Evolutionary conservation across 1,140 invertebrate species (phyloP), one percentile per base, ranked within the genome.

Genomic region (Drosophila ironensis): DNA sequence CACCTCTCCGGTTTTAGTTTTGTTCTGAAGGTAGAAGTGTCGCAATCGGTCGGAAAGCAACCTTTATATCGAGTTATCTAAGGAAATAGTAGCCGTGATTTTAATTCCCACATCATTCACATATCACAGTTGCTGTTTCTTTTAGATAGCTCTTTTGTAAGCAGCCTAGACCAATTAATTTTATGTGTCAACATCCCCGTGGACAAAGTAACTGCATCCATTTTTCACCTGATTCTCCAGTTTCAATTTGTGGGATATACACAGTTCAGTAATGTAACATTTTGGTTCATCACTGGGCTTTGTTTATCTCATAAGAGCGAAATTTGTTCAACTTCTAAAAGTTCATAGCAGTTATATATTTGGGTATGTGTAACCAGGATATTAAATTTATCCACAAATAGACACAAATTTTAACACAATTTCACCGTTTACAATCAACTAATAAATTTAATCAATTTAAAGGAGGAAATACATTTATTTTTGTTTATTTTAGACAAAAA

Each of bases 271-370:
- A 90, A 91, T 88, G 91, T 91, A 54, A 47, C 40, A 64, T 68
- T 33, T 56, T 54, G 54, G 73, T 73, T 73, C 91, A 92, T 92
- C 92, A 93, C 92, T 92, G 92, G 92, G 92, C 92, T 90, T 90
- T 91, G 91, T 92, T 92, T 92, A 91, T 92, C 91, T 90, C 88
- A 90, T 91, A 87, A 87, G 74, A 90, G 81, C 64, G 81, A 82
- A 70, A 90, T 56, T 42, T 19, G 14, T 63, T 38, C 64, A 70
- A 48, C 61, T 33, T 14, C n/a, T n/a, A n/a, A n/a, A n/a, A n/a
- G n/a, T n/a, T n/a, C n/a, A n/a, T n/a, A n/a, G n/a, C n/a, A n/a
- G n/a, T n/a, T n/a, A n/a, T n/a, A n/a, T n/a, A n/a, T n/a, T n/a
- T n/a, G n/a, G n/a, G n/a, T n/a, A n/a, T n/a, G n/a, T n/a, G n/a